These are phyloP conservation scores for Brachionichthys hirsutus DNA, from an alignment of 2,113 vertebrate genomes.

Conservation along the genomic window DNA sequence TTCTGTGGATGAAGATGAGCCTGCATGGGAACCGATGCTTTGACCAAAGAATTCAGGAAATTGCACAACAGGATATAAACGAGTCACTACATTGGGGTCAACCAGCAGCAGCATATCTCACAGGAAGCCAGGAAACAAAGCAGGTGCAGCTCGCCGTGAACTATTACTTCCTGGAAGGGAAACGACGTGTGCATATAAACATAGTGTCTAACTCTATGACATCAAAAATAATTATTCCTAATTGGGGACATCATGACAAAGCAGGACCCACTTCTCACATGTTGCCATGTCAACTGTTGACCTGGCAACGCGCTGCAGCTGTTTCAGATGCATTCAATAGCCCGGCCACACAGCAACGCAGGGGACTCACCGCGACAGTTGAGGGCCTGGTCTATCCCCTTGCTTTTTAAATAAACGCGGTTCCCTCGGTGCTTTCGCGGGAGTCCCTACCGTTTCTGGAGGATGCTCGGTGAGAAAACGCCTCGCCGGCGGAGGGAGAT, in stretches of 20 bases:
- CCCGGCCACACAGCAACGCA: slow-evolving; percentile 51
- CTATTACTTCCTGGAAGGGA: slow-evolving; percentile 54
- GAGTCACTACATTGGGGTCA: slow-evolving; percentile 10
- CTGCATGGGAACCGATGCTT: too few relatives aligned
- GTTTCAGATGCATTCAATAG: slow-evolving; percentile 28
- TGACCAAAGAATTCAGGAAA: not conserved
- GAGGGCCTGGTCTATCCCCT: not conserved
- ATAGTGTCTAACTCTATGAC: slow-evolving; percentile 19
- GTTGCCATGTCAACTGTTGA: not conserved
- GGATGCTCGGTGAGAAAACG: slow-evolving; percentile 62
- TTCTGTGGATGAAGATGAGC: not conserved
- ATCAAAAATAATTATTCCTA: not conserved
- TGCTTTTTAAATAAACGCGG: not conserved
- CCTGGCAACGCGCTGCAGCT: slow-evolving; percentile 40
- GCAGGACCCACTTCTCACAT: not conserved
- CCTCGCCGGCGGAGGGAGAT: slow-evolving; percentile 35
- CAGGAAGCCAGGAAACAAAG: slow-evolving; percentile 32
- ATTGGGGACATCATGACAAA: not conserved
- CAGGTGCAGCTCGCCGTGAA: slow-evolving; percentile 33
- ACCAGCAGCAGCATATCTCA: slow-evolving; percentile 9
- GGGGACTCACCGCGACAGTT: slow-evolving; percentile 14
- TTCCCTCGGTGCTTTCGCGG: not conserved
- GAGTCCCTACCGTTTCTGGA: slow-evolving; percentile 73
- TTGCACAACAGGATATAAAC: not conserved
- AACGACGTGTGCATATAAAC: slow-evolving; percentile 16